These are phyloP conservation scores for Rhodinocichla rosea DNA, from an alignment of 2,113 vertebrate genomes.

Conservation along the genomic window DNA sequence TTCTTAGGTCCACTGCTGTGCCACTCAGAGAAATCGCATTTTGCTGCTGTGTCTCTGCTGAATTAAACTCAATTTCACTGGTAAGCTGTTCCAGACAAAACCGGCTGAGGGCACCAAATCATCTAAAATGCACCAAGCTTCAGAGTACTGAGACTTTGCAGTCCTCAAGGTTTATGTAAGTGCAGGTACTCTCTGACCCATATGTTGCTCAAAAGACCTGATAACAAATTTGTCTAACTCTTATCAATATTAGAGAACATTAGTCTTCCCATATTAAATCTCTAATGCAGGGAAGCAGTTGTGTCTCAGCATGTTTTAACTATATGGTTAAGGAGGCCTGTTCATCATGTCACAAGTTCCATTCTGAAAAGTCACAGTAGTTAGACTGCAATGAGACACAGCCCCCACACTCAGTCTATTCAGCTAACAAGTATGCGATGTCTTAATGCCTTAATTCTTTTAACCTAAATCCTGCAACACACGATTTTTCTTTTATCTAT, in stretches of 20 bases:
- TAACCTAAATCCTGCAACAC: background rate
- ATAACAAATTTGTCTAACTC: background rate
- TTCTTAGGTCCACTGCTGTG: background rate
- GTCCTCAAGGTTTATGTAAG: background rate
- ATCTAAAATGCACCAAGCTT: background rate
- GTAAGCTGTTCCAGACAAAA: background rate
- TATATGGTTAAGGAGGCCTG: background rate
- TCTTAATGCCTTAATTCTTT: background rate
- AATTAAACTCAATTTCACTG: background rate
- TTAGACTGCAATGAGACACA: background rate
- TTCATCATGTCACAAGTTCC: background rate
- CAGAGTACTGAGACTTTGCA: background rate
- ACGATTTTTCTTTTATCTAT: background rate
- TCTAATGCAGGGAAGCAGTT: background rate
- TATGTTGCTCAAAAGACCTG: background rate
- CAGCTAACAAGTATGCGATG: background rate
- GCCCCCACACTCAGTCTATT: background rate
- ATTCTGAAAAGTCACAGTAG: background rate
- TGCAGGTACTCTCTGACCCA: background rate
- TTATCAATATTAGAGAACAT: background rate
- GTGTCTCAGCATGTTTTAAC: background rate
- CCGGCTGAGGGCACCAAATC: conserved; percentile 30
- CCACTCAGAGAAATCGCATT: background rate
- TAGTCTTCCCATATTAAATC: background rate
- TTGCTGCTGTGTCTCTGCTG: background rate